Percentiles rank a stretch among this genome's conserved stretches.
Conservation (phyloP, 2,113 vertebrate species). For the Rhagologus leucostigma region DNA sequence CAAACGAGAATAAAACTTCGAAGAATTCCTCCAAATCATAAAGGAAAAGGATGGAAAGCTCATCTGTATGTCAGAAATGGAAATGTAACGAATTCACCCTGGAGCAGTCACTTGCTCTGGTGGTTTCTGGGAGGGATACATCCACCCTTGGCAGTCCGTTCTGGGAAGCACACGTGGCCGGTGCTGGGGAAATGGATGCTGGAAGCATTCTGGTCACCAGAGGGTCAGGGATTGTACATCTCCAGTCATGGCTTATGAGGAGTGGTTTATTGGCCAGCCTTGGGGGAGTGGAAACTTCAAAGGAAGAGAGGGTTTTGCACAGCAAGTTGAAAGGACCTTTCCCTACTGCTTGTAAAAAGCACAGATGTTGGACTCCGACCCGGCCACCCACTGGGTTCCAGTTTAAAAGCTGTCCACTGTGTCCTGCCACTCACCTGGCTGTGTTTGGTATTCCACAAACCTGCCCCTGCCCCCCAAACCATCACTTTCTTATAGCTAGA, state of each 20-base stretch:
- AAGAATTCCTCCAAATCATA: neutral
- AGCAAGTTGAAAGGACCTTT: neutral
- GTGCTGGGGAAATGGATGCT: neutral
- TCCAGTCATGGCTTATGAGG: neutral
- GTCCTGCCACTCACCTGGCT: neutral
- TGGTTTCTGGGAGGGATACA: neutral
- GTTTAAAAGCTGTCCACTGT: neutral
- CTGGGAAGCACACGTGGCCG: neutral
- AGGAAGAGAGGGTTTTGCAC: neutral
- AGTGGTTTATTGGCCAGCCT: neutral
- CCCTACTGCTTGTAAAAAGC: neutral
- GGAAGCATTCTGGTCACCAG: neutral
- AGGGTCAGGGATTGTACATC: neutral
- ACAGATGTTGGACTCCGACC: neutral
- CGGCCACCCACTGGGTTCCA: neutral
- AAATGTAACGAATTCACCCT: neutral
- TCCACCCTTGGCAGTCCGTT: neutral
- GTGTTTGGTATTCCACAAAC: rapidly evolving
- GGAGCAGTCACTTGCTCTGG: neutral
- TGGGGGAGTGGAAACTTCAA: neutral
- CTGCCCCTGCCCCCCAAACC: neutral
- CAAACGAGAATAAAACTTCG: neutral
- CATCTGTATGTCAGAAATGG: neutral
- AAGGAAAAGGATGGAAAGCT: neutral
- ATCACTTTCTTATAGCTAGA: neutral